phyloP scores from a whole-genome alignment of 1,140 invertebrate species.

The fruit fly (Drosophila melanogaster) region DNA sequence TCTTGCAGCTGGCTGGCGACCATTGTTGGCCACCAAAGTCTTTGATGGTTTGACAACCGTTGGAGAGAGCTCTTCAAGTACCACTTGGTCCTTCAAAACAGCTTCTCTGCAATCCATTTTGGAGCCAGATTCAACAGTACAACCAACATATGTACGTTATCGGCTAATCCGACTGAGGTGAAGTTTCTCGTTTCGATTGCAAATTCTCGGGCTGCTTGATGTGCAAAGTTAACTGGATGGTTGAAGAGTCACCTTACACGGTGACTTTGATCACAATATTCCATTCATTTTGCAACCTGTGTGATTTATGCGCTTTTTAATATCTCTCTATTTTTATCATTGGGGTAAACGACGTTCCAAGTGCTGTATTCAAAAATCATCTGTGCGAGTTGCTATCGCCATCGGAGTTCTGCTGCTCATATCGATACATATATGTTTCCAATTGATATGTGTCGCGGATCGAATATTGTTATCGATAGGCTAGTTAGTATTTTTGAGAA shows the following conservation, averaged over 20 bases:
- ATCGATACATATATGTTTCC: not conserved
- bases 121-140: too few relatives aligned
- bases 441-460: too few relatives aligned
- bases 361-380: constrained; percentile 6
- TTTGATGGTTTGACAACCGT: not conserved
- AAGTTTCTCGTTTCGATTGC: not conserved
- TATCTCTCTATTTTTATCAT: not conserved
- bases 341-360: not conserved
- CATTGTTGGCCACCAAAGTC: not conserved
- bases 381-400: not conserved
- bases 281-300: too few relatives aligned
- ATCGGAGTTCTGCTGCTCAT: not conserved
- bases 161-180: not conserved
- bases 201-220: not conserved
- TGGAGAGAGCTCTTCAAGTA: not conserved
- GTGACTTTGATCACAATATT: too few relatives aligned
- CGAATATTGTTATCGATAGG: too few relatives aligned
- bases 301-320: too few relatives aligned
- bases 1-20: not conserved
- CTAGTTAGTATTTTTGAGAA: too few relatives aligned
- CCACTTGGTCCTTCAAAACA: not conserved
- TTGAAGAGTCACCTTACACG: too few relatives aligned
- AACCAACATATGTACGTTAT: too few relatives aligned
- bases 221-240: not conserved
- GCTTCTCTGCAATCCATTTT: too few relatives aligned